Evolutionary conservation across 2,113 vertebrate genomes (phyloP), one percentile per base, ranked within the genome.

Genomic region (Indri indri): DNA sequence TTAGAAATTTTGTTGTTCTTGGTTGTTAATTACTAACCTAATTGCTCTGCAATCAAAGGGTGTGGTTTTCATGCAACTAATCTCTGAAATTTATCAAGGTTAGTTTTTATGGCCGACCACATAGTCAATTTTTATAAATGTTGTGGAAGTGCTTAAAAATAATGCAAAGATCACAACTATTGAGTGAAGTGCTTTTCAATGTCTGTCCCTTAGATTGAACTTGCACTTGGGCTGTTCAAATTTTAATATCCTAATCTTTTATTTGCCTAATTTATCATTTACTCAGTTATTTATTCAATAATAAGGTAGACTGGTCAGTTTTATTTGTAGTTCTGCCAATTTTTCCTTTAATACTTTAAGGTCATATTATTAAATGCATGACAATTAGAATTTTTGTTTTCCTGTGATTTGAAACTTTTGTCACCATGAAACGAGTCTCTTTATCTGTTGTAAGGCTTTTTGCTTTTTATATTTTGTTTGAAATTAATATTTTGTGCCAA

Each of bases 291-390:
- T 83, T 54, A 61, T 74, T 76, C 30, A 52, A 32, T 59, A 82
- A 68, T 66, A 68, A 86, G 10, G 14, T 54, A 76, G 9, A 81
- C 20, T 74, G 6, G 9, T 68, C 71, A 84, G 68, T 89, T 94
- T 70, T 6, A 79, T 27, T 63, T 70, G 7, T 47, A 57, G 14
- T 79, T 81, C 17, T 91, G 66, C 18, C 32, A 65, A 22, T 45
- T 71, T 96, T 88, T 94, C 70, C 68, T 71, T 85, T 71, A 68
- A 37, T 40, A 70, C 52, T 92, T 85, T 96, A 40, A 80, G 7
- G 5, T 45, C 86, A 45, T 9, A 22, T 47, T 70, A 66, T 68
- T 80, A 85, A 94, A 8, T 89, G 22, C 2, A 37, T 80, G 52
- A 59, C 5, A 94, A 85, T 54, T 59, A 81, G 7, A 79, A 89